These are phyloP conservation scores for Periophthalmus magnuspinnatus DNA, from an alignment of 2,797 vertebrate genomes.

Conservation along the genomic window DNA sequence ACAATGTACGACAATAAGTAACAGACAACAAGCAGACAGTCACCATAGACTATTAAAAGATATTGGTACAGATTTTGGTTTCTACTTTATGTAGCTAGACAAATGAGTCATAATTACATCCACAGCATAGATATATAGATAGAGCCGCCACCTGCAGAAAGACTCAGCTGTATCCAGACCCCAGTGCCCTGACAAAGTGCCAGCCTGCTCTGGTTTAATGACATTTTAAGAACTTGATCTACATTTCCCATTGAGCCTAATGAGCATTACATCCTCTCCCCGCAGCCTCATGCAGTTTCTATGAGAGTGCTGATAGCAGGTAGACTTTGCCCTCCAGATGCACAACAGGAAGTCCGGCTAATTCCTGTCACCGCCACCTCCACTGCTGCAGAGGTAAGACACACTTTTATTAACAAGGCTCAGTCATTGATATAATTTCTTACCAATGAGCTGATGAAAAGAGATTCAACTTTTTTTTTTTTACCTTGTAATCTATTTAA, in stretches of 20 bases:
- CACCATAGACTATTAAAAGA: neutral
- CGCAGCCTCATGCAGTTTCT: conserved; percentile 58
- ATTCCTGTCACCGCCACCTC: conserved; percentile 13
- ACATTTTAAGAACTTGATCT: conserved; percentile 52
- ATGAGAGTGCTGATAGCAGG: conserved; percentile 64
- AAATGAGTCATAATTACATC: neutral
- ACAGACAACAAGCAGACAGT: neutral
- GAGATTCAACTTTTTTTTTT: neutral
- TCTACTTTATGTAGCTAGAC: neutral
- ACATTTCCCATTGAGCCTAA: conserved; percentile 55
- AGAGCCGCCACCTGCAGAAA: conserved; percentile 14
- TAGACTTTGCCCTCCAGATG: conserved; percentile 74
- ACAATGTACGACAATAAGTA: neutral
- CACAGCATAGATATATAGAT: neutral
- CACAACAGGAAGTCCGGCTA: conserved; percentile 54
- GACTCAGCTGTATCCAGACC: conserved; percentile 13
- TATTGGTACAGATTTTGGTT: neutral
- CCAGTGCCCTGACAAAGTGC: conserved; percentile 35
- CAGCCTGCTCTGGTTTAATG: conserved; percentile 38
- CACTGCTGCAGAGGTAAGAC: conserved; percentile 59
- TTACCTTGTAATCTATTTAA: neutral
- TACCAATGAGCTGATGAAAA: conserved; percentile 11
- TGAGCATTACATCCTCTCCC: conserved; percentile 50
- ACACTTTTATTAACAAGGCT: conserved; percentile 13
- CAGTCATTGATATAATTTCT: conserved; percentile 11